phyloP scores from a whole-genome alignment of 2,888 invertebrate species.

The Parthenolecanium corni region DNA sequence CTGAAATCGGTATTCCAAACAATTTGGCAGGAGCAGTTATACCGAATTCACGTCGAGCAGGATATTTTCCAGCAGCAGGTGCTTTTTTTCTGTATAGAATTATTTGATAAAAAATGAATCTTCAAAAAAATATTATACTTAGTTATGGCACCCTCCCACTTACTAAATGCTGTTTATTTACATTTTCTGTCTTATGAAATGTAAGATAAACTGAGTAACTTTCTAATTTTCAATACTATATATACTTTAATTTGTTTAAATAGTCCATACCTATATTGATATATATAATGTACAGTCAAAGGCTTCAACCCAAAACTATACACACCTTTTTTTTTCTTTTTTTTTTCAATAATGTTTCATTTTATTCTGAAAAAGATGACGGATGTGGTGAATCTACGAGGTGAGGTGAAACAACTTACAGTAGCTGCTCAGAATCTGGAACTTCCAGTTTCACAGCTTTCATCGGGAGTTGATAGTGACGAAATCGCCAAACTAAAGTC shows the following conservation, averaged over 20 bases:
- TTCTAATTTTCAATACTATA: too few species aligned
- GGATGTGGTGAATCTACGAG: constrained; percentile 51
- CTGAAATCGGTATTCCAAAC: constrained; percentile 49
- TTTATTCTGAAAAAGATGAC: too few species aligned
- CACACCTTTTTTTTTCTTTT: not conserved
- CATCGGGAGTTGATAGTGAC: constrained; percentile 33
- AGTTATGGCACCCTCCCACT: too few species aligned
- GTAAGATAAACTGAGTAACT: too few species aligned
- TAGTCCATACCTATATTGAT: not conserved
- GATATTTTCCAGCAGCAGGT: constrained; percentile 51
- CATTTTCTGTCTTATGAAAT: too few species aligned
- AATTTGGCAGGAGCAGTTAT: constrained; percentile 61
- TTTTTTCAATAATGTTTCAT: too few species aligned
- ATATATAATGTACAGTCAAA: not conserved
- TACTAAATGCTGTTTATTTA: too few species aligned
- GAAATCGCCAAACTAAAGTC: constrained; percentile 35
- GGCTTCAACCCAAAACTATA: not conserved
- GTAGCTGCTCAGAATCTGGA: constrained; percentile 52
- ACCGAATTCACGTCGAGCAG: constrained; percentile 57
- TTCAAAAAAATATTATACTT: too few species aligned
- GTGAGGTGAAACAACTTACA: constrained; percentile 53
- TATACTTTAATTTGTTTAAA: too few species aligned
- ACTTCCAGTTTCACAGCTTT: constrained; percentile 45
- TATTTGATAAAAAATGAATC: too few species aligned
- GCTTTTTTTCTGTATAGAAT: not conserved